Evolutionary conservation across 2,888 invertebrate species (phyloP), one percentile per base, ranked within the genome.

Genomic region (Drosophila basisetae): DNA sequence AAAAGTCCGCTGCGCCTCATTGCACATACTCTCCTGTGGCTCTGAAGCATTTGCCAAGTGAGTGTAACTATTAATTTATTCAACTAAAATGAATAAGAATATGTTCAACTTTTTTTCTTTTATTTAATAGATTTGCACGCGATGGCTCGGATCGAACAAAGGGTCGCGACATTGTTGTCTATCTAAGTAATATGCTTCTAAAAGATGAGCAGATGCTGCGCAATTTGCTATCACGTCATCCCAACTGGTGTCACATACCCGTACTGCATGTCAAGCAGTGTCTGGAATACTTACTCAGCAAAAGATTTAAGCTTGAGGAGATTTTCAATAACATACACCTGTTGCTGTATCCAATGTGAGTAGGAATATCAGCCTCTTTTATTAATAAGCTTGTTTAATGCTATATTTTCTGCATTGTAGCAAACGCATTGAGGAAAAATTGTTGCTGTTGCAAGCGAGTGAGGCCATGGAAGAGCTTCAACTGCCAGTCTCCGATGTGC

Each of bases 301-400:
- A 93, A 50, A 89, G 92, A 5, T 96, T 96, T 84, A 82, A 92
- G 0, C 92, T 93, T 61, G 86, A 94, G 7, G 94, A 95, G 41
- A 95, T 97, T 77, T 94, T 94, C 41, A 91, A 94, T 33, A 95
- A 95, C 83, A 94, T 96, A 61, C 95, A 95, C 68, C 91, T 96
- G 37, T 91, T 96, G 10, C 91, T 97, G 22, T 97, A 97, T 94
- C 95, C 96, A 10, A 93, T 94, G 96, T 96, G 93, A 95, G 91
- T 80, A 1, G 6, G 0, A 16, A 28, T 22, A 2, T 4, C 13
- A 4, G 7, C 0, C 0, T 13, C 7, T 5, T 28, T 33, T 28
- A 6, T 13, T 4, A 0, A 25, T 43, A 10, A 39, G 25, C 13
- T n/a, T 25, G 16, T 16, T 47, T 22, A 22, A 9, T 0, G 6